Conservation (phyloP, 30 jellyfish, hydroid and myxozoan species). For the Phacellophora camtschatica region DNA sequence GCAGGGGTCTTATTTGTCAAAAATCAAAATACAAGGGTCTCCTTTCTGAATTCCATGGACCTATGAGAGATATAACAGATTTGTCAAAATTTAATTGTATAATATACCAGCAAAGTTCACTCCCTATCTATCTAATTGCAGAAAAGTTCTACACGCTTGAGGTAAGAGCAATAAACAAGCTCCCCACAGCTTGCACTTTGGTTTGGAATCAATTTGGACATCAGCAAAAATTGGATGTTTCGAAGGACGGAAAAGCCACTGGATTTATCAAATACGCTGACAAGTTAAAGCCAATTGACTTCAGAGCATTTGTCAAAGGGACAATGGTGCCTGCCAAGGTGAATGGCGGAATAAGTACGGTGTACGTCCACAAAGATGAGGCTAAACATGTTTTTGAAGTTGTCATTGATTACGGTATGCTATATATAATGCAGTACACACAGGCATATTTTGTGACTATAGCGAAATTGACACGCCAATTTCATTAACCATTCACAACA, state of each 20-base stretch:
- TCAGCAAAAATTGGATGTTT: not conserved
- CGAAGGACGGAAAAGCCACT: not conserved
- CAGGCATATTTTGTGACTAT: no score
- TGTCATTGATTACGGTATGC: not conserved
- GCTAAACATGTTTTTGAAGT: not conserved
- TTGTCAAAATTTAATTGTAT: no score
- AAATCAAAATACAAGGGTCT: no score
- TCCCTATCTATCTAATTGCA: not conserved
- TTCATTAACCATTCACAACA: no score
- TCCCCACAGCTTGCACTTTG: not conserved
- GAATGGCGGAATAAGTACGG: not conserved
- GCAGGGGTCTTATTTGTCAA: no score
- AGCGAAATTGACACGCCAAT: no score
- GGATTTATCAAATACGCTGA: not conserved
- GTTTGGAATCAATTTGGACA: not conserved
- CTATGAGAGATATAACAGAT: no score
- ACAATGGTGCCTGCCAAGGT: not conserved
- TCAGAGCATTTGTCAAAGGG: not conserved
- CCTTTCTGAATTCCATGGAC: no score
- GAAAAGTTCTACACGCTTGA: not conserved
- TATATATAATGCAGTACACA: no score
- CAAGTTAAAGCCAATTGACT: not conserved
- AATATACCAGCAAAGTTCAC: no score
- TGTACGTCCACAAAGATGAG: not conserved
- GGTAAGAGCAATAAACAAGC: not conserved